Percentiles rank a stretch among this genome's conserved stretches.
phyloP scores from a whole-genome alignment of 2,888 invertebrate species.

The Congeria kusceri region DNA sequence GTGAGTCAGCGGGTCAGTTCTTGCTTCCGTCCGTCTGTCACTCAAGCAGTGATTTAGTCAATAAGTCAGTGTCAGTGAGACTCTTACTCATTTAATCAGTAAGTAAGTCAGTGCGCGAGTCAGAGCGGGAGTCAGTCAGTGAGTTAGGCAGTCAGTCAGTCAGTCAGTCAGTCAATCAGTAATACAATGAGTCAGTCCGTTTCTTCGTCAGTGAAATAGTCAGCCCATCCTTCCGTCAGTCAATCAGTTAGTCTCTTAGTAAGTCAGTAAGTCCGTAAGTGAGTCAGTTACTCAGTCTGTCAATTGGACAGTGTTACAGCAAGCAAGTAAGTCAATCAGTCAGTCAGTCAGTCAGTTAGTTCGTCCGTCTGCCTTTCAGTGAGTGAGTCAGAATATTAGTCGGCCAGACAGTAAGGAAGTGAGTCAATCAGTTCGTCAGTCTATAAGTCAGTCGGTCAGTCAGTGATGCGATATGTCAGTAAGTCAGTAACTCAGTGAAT shows the following conservation, averaged over 20 bases:
- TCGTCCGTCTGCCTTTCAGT: background rate
- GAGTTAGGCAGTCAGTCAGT: no score
- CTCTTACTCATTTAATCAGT: no score
- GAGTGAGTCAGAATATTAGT: constrained; percentile 6
- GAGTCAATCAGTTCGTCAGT: background rate
- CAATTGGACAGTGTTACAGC: constrained; percentile 5
- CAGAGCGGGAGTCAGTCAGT: no score
- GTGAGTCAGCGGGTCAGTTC: no score
- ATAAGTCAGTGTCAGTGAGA: no score
- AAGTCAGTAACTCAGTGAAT: constrained; percentile 21
- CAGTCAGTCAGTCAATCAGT: no score
- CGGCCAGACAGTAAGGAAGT: constrained; percentile 1
- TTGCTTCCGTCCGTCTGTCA: no score
- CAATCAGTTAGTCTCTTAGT: background rate
- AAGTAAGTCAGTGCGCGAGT: no score
- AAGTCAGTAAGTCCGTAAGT: constrained; percentile 20
- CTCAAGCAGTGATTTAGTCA: no score
- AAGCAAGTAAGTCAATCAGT: constrained; percentile 6
- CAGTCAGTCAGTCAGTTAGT: constrained; percentile 5
- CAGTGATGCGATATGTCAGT: constrained; percentile 28
- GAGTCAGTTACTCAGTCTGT: constrained; percentile 14
- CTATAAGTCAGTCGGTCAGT: constrained; percentile 17
- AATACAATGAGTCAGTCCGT: background rate
- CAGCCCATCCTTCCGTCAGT: constrained; percentile 15
- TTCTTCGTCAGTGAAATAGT: background rate